Percentiles rank a stretch among this genome's conserved stretches.
phyloP scores from a whole-genome alignment of 2,888 invertebrate genomes.

The Oeneis ivallda region DNA sequence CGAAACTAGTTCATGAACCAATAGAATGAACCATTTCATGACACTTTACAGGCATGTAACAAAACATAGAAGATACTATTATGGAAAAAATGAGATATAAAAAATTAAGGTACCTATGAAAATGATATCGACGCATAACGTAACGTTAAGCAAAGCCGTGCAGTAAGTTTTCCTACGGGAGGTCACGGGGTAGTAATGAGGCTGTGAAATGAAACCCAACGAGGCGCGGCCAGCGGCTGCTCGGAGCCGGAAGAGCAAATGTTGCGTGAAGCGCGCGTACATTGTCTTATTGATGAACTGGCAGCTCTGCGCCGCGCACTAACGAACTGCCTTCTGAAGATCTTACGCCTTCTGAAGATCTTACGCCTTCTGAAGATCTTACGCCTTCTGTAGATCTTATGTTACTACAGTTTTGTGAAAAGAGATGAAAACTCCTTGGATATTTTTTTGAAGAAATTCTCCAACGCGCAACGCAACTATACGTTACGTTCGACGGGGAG shows the following conservation, averaged over 20 bases:
- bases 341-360: no score
- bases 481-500: no score
- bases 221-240: background rate
- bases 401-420: no score
- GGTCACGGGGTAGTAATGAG: background rate
- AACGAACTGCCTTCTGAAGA: background rate
- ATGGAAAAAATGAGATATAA: background rate
- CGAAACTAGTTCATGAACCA: no score
- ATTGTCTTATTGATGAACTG: background rate
- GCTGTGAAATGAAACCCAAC: background rate
- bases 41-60: no score
- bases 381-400: no score
- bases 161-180: background rate
- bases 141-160: background rate
- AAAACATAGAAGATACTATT: no score
- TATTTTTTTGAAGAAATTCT: no score
- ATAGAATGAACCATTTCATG: no score
- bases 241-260: background rate
- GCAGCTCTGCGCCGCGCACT: background rate
- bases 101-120: background rate
- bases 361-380: no score
- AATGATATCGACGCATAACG: background rate
- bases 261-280: background rate
- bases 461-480: no score
- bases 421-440: no score